Percentiles rank a stretch among this genome's conserved stretches.
Conservation (phyloP, 1,140 invertebrate species). For the Ceratosolen solmsi region DNA sequence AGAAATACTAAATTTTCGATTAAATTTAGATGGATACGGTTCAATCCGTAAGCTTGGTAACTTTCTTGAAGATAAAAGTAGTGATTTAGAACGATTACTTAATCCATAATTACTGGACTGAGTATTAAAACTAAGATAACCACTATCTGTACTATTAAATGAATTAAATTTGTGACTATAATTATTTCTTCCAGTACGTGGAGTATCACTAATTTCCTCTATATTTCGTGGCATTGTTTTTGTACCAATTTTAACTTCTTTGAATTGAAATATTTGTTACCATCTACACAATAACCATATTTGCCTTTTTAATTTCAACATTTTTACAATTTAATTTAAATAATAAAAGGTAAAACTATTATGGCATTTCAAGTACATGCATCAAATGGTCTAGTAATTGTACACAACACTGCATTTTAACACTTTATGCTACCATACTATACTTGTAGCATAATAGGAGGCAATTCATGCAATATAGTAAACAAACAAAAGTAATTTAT, state of each 20-base stretch:
- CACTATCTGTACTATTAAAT: constrained; percentile 21
- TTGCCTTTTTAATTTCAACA: neutral
- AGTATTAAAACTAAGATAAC: constrained; percentile 23
- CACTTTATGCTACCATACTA: neutral
- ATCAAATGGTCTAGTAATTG: neutral
- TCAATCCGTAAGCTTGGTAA: neutral
- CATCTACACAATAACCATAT: no score
- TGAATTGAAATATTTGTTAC: neutral
- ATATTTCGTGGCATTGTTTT: neutral
- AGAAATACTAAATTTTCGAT: neutral
- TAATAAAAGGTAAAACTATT: neutral
- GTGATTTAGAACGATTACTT: neutral
- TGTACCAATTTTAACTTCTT: neutral
- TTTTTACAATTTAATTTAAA: neutral
- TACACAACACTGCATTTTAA: neutral
- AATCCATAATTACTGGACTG: neutral
- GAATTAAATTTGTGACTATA: neutral
- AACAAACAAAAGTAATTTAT: neutral
- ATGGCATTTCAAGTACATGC: neutral
- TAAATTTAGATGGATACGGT: neutral
- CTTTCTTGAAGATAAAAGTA: constrained; percentile 5
- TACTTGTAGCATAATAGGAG: neutral
- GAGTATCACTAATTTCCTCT: neutral
- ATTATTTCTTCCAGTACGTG: neutral
- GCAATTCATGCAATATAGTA: neutral